Evolutionary conservation across 1,140 invertebrate species (phyloP), one percentile per base, ranked within the genome.

Genomic region (Melanaphis sacchari): DNA sequence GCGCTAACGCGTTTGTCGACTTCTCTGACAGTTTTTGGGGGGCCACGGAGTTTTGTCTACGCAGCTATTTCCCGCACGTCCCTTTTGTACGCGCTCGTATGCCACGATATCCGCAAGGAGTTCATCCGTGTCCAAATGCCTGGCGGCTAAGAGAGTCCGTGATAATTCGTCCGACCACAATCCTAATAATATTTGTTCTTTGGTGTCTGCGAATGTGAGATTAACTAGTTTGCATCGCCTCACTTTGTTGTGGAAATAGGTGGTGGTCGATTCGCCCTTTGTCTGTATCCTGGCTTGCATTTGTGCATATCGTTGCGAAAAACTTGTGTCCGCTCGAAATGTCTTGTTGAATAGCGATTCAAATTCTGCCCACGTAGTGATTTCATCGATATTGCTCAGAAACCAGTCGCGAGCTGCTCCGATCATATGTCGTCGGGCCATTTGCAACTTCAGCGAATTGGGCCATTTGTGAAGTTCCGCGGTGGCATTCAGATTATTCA

Each of bases 401-500:
- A 76, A n/a, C 66, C 66, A 76, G n/a, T 76, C 66, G 31, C n/a
- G 31, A 8, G 66, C 66, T 76, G 31, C 7, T 2, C 66, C 66
- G 66, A n/a, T 76, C 66, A 76, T 31, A n/a, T 76, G 66, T 11
- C 66, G 66, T 9, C 66, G 66, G n/a, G 66, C 66, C 66, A 76
- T 76, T n/a, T 76, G 31, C 66, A 76, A n/a, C n/a, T n/a, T 76
- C n/a, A 76, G n/a, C 26, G 59, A n/a, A 66, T n/a, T 66, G 66
- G 66, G 66, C 66, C 66, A 76, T n/a, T 76, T 31, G n/a, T 76
- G 66, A 76, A 76, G 31, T n/a, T 36, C 66, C 26, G 66, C 66
- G 31, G 66, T 76, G 66, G 66, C n/a, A n/a, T 76, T 76, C 66
- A 76, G n/a, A 76, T 76, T 76, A 76, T 76, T 76, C 66, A 76